Conservation (phyloP, 2,888 invertebrate species). For the Allolobophora icterica region DNA sequence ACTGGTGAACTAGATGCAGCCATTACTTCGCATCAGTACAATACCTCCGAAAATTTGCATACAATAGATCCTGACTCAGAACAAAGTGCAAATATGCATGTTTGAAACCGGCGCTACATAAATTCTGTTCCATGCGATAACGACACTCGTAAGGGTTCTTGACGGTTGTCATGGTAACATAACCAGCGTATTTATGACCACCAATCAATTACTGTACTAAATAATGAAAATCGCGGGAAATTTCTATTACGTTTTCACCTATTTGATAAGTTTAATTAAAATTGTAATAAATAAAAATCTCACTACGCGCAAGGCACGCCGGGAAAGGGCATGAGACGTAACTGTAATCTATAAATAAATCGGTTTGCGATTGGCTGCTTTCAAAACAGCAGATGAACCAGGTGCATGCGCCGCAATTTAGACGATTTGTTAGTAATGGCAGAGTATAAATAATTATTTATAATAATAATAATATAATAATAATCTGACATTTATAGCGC, state of each 20-base stretch:
- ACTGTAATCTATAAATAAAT: background rate
- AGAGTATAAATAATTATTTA: too few species aligned
- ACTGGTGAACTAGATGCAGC: background rate
- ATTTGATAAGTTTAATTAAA: background rate
- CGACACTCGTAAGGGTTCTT: background rate
- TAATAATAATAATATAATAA: too few species aligned
- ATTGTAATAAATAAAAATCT: background rate
- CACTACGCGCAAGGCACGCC: slow-evolving; percentile 23
- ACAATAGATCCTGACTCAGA: background rate
- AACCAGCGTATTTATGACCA: background rate
- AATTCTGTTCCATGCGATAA: background rate
- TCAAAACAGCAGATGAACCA: background rate
- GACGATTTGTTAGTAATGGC: background rate
- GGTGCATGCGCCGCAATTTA: background rate
- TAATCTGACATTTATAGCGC: too few species aligned
- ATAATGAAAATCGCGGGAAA: background rate
- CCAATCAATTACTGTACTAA: background rate
- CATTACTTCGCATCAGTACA: background rate
- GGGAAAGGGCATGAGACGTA: slow-evolving; percentile 21
- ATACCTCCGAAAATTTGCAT: background rate
- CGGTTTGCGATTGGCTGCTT: background rate
- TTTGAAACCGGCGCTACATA: background rate
- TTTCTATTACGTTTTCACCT: background rate
- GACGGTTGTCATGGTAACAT: slow-evolving; percentile 17
- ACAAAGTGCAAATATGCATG: background rate